Evolutionary conservation across 2,797 vertebrate genomes (phyloP).

Genomic region (Mastacembelus armatus): DNA sequence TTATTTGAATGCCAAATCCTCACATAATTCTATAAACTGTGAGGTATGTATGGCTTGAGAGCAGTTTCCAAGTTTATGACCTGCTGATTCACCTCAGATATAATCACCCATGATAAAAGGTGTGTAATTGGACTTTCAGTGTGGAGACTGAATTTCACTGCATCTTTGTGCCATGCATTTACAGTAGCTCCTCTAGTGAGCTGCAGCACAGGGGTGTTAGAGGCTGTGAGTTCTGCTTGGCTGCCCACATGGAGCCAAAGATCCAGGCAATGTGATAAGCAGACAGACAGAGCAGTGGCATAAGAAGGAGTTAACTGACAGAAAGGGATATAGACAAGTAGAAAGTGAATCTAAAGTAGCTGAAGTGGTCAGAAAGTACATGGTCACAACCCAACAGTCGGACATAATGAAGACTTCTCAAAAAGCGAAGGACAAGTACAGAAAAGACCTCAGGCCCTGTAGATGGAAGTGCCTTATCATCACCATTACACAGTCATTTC

Average conservation of each 20-base stretch:
- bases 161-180: slow-evolving; percentile 34
- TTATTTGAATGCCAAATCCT: background rate
- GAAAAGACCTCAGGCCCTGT: background rate
- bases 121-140: slow-evolving; percentile 12
- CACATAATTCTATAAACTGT: background rate
- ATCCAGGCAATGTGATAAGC: slow-evolving; percentile 55
- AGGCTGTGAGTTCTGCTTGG: slow-evolving; percentile 65
- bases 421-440: slow-evolving; percentile 27
- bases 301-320: slow-evolving; percentile 29
- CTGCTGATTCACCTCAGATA: slow-evolving; percentile 14
- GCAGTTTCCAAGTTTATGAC: slow-evolving; percentile 21
- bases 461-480: slow-evolving; percentile 33
- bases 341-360: slow-evolving; percentile 44
- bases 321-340: slow-evolving; percentile 32
- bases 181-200: slow-evolving; percentile 38
- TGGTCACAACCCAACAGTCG: slow-evolving; percentile 18
- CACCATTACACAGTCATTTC: slow-evolving; percentile 23
- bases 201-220: slow-evolving; percentile 29
- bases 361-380: slow-evolving; percentile 26
- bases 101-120: slow-evolving; percentile 25
- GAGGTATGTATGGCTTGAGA: background rate
- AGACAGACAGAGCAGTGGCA: slow-evolving; percentile 37
- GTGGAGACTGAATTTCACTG: slow-evolving; percentile 3
- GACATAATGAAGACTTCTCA: slow-evolving; percentile 48
- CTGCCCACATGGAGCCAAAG: slow-evolving; percentile 57